Conservation (phyloP, 1,140 invertebrate species). For the Brachionus koreanus region DNA sequence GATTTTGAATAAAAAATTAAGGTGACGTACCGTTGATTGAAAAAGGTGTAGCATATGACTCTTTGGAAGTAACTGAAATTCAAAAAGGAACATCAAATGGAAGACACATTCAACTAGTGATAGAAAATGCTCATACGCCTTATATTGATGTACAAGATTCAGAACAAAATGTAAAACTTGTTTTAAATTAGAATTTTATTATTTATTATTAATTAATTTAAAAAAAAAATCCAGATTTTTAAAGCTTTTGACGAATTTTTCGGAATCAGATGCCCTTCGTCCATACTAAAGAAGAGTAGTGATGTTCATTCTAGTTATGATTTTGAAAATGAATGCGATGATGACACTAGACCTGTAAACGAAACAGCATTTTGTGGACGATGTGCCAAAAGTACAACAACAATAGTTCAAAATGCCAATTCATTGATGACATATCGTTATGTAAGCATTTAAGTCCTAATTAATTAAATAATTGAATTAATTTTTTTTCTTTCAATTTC, state of each 20-base stretch:
- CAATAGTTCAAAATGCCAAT: neutral
- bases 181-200: neutral
- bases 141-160: neutral
- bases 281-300: neutral
- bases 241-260: neutral
- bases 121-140: neutral
- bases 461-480: neutral
- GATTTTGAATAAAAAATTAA: neutral
- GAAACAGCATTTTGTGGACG: slow-evolving; percentile 43
- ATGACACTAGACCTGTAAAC: neutral
- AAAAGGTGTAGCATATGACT: neutral
- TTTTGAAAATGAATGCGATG: slow-evolving; percentile 22
- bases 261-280: slow-evolving; percentile 14
- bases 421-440: neutral
- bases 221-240: neutral
- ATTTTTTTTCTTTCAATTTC: neutral
- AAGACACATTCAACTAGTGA: neutral
- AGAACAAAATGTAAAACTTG: neutral
- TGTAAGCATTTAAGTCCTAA: neutral
- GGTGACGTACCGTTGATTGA: slow-evolving; percentile 21
- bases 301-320: neutral
- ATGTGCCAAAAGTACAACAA: slow-evolving; percentile 14
- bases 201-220: neutral
- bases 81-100: neutral
- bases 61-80: neutral